These are phyloP conservation scores for Hyles euphorbiae DNA, from an alignment of 1,140 invertebrate genomes.

Conservation along the genomic window DNA sequence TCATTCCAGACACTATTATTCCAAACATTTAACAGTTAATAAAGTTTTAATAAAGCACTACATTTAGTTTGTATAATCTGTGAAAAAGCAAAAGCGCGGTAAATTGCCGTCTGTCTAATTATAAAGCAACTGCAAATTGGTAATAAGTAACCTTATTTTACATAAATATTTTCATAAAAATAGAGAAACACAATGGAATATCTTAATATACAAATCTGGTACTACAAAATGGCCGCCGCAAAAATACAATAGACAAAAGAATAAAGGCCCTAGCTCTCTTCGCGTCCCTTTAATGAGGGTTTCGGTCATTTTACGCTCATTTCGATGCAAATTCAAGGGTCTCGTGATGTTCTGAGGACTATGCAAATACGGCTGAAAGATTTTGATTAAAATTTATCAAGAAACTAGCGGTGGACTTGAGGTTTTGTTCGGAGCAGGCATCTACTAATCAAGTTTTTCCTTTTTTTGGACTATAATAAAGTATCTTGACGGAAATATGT, in stretches of 20 bases:
- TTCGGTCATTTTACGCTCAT: constrained; percentile 60
- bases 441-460: too few relatives aligned
- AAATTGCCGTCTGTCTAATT: too few relatives aligned
- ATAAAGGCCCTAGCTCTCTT: constrained; percentile 40
- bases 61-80: too few relatives aligned
- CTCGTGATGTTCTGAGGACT: constrained; percentile 54
- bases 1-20: background rate
- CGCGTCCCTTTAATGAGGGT: constrained; percentile 48
- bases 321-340: constrained; percentile 65
- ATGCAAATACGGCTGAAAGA: constrained; percentile 59
- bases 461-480: too few relatives aligned
- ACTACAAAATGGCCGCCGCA: constrained; percentile 38
- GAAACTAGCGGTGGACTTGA: constrained; percentile 5
- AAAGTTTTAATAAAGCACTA: too few relatives aligned
- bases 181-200: constrained; percentile 15
- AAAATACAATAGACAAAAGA: constrained; percentile 50
- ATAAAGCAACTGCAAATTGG: too few relatives aligned
- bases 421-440: background rate
- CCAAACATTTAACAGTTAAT: background rate
- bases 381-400: constrained; percentile 64
- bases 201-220: constrained; percentile 30
- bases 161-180: background rate
- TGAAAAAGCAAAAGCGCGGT: background rate
- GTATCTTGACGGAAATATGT: too few relatives aligned
- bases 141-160: too few relatives aligned